A percentile compares a stretch with the other conserved stretches of the same genome.
phyloP scores from a whole-genome alignment of 2,113 vertebrate species.

The Chionomys nivalis region DNA sequence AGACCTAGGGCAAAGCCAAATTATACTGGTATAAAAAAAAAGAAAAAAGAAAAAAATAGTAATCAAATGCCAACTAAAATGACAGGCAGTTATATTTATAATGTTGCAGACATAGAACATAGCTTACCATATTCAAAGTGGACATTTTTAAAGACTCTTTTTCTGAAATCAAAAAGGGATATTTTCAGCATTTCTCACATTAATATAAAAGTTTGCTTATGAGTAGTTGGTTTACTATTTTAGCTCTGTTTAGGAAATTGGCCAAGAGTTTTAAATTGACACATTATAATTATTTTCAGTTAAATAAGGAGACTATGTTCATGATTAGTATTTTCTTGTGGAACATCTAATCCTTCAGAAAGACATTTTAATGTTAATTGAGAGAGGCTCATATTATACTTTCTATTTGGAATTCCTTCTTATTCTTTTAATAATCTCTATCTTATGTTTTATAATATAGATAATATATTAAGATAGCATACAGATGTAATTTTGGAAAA shows the following conservation, averaged over 20 bases:
- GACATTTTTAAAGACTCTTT: background rate
- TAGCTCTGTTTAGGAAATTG: constrained; percentile 34
- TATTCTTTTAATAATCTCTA: background rate
- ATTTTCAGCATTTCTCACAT: constrained; percentile 28
- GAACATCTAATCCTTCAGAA: constrained; percentile 30
- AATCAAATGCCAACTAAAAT: background rate
- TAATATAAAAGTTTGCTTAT: background rate
- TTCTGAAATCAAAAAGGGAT: background rate
- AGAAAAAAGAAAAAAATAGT: background rate
- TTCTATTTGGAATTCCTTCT: background rate
- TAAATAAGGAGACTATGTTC: background rate
- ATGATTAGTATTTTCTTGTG: constrained; percentile 48
- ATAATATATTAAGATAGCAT: background rate
- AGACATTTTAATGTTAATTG: background rate
- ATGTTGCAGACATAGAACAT: background rate
- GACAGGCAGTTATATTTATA: background rate
- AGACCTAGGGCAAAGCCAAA: background rate
- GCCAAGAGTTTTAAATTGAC: constrained; percentile 3
- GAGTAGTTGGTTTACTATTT: constrained; percentile 18
- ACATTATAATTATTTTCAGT: constrained; percentile 47
- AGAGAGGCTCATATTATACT: background rate
- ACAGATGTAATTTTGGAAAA: constrained; percentile 18
- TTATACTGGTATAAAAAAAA: background rate
- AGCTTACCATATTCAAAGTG: background rate
- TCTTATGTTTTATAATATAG: constrained; percentile 15